Percentiles rank a stretch among this genome's conserved stretches.
Conservation (phyloP, 2,797 vertebrate genomes). For the Pachyuromys duprasi region DNA sequence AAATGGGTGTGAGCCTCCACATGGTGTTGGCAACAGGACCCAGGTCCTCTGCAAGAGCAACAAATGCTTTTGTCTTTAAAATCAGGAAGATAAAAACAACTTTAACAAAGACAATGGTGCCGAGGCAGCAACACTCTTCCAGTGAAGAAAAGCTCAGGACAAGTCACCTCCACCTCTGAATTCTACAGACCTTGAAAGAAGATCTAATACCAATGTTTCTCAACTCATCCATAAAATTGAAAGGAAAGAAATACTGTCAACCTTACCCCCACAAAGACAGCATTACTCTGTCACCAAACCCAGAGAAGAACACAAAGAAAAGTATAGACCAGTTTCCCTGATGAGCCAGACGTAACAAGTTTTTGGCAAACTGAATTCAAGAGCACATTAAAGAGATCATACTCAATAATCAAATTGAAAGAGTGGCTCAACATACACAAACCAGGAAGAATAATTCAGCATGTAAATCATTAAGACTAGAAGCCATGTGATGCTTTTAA, state of each 20-base stretch:
- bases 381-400: not conserved
- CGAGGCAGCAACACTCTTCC: not conserved
- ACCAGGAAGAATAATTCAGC: not conserved
- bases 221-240: not conserved
- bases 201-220: not conserved
- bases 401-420: not conserved
- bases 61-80: not conserved
- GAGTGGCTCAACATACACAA: not conserved
- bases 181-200: not conserved
- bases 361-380: not conserved
- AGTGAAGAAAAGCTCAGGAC: not conserved
- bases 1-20: not conserved
- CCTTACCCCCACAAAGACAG: not conserved
- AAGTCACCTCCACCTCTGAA: too few species aligned
- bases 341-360: not conserved
- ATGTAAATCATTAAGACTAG: not conserved
- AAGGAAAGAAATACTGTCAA: not conserved
- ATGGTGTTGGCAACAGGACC: not conserved
- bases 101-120: too few species aligned
- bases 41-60: not conserved
- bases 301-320: not conserved
- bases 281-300: not conserved
- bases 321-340: not conserved
- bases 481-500: not conserved
- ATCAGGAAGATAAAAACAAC: not conserved